Percentiles rank a stretch among this genome's conserved stretches.
Conservation (phyloP, 2,888 invertebrate species). For the Steinernema carpocapsae region DNA sequence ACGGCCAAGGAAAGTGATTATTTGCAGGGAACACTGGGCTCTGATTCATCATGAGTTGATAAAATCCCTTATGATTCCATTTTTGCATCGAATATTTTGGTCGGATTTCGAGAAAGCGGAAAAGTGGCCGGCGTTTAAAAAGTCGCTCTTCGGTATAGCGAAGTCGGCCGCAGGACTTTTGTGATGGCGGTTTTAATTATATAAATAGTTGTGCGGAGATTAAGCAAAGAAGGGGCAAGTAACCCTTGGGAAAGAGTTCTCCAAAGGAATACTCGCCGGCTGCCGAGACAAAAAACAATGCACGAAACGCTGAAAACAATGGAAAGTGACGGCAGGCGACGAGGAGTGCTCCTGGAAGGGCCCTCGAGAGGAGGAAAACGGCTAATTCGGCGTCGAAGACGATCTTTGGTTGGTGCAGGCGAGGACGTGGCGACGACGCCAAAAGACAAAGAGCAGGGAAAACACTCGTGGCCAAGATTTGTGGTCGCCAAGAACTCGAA, state of each 20-base stretch:
- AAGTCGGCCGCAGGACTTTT: neutral
- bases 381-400: slow-evolving; percentile 10
- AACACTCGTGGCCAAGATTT: neutral
- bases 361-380: slow-evolving; percentile 5
- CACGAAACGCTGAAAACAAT: slow-evolving; percentile 2
- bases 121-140: neutral
- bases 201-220: slow-evolving; percentile 10
- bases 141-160: neutral
- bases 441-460: slow-evolving; percentile 19
- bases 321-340: neutral
- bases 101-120: neutral
- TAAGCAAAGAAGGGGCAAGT: neutral
- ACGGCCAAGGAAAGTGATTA: slow-evolving; percentile 17
- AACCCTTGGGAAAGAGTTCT: neutral
- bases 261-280: neutral
- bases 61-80: slow-evolving; percentile 19
- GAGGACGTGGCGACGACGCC: slow-evolving; percentile 9
- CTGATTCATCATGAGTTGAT: slow-evolving; percentile 22
- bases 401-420: slow-evolving; percentile 28
- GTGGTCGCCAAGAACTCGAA: neutral
- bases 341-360: neutral
- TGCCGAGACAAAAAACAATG: slow-evolving; percentile 13
- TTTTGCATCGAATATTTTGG: too few species aligned
- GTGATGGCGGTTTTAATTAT: slow-evolving; percentile 17
- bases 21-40: slow-evolving; percentile 21